phyloP scores from a whole-genome alignment of 2,888 invertebrate species.

The Euplagia quadripunctaria region DNA sequence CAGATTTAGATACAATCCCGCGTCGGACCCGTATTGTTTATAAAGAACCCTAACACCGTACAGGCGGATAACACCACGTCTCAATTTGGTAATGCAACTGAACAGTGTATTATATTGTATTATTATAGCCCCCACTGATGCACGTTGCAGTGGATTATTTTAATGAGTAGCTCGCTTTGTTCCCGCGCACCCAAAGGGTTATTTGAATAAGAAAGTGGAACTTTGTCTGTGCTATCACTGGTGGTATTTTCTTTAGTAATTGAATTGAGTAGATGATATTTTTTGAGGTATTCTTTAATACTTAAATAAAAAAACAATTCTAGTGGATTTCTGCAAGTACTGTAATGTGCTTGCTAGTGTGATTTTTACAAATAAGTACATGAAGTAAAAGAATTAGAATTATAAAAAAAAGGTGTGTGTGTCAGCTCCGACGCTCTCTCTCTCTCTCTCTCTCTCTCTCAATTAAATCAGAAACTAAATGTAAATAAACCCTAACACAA shows the following conservation, averaged over 20 bases:
- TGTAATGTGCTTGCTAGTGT: not conserved
- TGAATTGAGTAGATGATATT: conserved; percentile 72
- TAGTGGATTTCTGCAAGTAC: not conserved
- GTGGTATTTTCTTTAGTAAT: conserved; percentile 80
- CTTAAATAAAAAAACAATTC: not conserved
- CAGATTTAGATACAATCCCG: not conserved
- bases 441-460: too few species aligned
- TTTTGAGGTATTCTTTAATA: conserved; percentile 55
- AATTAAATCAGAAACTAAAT: not conserved
- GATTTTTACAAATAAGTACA: not conserved
- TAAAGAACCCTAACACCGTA: conserved; percentile 8
- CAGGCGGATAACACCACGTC: conserved; percentile 31
- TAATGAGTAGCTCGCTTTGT: conserved; percentile 82
- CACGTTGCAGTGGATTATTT: conserved; percentile 72
- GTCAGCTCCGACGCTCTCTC: too few species aligned
- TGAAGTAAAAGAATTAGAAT: not conserved
- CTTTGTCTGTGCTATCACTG: conserved; percentile 66
- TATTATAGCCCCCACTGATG: conserved; percentile 58
- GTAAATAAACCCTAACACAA: too few species aligned
- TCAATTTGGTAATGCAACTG: conserved; percentile 53
- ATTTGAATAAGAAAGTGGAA: conserved; percentile 83
- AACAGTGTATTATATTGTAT: conserved; percentile 47
- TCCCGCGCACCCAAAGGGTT: conserved; percentile 71
- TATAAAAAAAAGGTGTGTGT: too few species aligned
- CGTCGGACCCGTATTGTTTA: conserved; percentile 6